A percentile compares a stretch with the other conserved stretches of the same genome.
These are phyloP conservation scores for Hydrozoanthus gracilis DNA, from an alignment of 92 coral and sea anemone species.

Conservation along the genomic window DNA sequence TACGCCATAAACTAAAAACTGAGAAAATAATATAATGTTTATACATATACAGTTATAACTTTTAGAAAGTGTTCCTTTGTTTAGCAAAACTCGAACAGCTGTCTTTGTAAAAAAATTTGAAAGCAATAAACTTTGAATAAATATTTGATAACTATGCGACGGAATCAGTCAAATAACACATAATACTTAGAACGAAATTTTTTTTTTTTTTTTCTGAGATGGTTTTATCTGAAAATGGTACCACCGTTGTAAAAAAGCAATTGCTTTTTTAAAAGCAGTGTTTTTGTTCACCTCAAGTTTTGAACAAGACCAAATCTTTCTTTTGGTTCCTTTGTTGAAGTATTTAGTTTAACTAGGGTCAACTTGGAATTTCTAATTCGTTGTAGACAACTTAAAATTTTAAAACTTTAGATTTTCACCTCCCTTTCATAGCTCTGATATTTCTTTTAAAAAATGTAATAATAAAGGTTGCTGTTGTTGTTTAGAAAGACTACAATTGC, in stretches of 20 bases:
- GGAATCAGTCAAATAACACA: neutral
- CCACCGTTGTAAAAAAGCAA: neutral
- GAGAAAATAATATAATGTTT: neutral
- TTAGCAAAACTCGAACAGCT: neutral
- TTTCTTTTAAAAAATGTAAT: too few relatives aligned
- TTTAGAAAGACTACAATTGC: too few relatives aligned
- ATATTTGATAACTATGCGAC: neutral
- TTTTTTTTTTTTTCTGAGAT: neutral
- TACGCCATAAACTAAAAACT: conserved; percentile 6
- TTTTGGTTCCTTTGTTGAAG: neutral
- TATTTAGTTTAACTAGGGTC: neutral
- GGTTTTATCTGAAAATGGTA: neutral
- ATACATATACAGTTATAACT: neutral
- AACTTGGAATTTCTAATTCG: neutral
- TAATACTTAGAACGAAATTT: neutral
- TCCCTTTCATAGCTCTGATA: too few relatives aligned
- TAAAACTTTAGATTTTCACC: too few relatives aligned
- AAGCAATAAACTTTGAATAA: neutral
- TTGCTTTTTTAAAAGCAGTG: neutral
- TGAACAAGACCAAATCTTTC: neutral
- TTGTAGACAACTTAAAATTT: too few relatives aligned
- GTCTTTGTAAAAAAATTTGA: neutral
- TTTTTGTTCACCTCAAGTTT: neutral
- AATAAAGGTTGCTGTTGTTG: too few relatives aligned
- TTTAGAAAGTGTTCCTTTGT: neutral